A percentile compares a stretch with the other conserved stretches of the same genome.
Conservation (phyloP, 2,888 invertebrate species). For the Protophormia terraenovae region DNA sequence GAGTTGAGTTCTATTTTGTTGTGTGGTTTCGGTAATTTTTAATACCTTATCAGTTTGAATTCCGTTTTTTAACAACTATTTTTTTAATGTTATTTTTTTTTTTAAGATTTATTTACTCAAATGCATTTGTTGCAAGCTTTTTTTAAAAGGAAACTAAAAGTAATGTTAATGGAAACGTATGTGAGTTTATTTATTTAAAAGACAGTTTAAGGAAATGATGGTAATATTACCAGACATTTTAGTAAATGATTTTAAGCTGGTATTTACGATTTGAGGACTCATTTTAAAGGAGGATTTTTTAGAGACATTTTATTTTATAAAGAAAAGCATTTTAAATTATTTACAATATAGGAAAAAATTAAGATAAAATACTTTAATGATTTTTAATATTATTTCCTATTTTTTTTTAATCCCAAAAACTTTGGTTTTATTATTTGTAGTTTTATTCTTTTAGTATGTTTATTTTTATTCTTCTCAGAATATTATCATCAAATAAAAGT, state of each 20-base stretch:
- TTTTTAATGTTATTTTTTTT: slow-evolving; percentile 29
- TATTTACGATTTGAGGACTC: neutral
- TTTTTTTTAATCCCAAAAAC: too few relatives aligned
- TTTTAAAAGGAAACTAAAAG: neutral
- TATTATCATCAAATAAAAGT: neutral
- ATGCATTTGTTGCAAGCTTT: slow-evolving; percentile 43
- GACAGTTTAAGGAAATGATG: slow-evolving; percentile 49
- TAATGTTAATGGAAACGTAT: slow-evolving; percentile 24
- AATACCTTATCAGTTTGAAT: slow-evolving; percentile 74
- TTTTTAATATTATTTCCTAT: too few relatives aligned
- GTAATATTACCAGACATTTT: slow-evolving; percentile 54
- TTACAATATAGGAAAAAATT: too few relatives aligned
- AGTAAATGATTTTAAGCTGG: slow-evolving; percentile 55
- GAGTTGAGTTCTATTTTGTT: slow-evolving; percentile 5
- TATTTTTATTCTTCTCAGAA: neutral
- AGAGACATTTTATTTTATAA: neutral
- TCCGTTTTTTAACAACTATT: slow-evolving; percentile 51
- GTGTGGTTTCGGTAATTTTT: slow-evolving; percentile 74
- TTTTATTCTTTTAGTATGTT: too few relatives aligned
- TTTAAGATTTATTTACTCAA: slow-evolving; percentile 61
- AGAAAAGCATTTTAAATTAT: neutral
- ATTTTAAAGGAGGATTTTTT: neutral
- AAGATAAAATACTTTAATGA: too few relatives aligned
- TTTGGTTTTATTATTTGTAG: neutral
- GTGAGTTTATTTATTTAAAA: slow-evolving; percentile 39